phyloP scores from a whole-genome alignment of 2,113 vertebrate species.

The Xenus cinereus region DNA sequence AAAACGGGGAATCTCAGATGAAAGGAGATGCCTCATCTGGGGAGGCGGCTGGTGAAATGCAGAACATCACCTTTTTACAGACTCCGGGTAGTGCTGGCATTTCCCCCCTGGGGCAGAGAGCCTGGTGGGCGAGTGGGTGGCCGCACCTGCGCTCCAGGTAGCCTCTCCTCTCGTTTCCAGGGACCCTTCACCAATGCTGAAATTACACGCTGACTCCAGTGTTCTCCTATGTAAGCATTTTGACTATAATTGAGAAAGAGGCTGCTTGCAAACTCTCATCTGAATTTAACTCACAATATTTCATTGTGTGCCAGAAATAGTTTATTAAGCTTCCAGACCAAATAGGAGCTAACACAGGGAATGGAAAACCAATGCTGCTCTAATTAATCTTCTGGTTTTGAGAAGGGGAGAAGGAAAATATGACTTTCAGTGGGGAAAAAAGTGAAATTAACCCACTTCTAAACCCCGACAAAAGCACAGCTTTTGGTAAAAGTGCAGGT shows the following conservation, averaged over 20 bases:
- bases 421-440: not conserved
- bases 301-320: constrained; percentile 61
- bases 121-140: not conserved
- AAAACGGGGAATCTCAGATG: fast-evolving
- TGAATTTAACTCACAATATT: constrained; percentile 57
- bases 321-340: constrained; percentile 58
- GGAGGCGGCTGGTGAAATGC: not conserved
- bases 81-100: fast-evolving
- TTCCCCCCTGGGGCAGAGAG: not conserved
- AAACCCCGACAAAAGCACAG: not conserved
- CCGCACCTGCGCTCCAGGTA: not conserved
- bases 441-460: not conserved
- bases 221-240: not conserved
- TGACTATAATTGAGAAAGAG: constrained; percentile 59
- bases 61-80: not conserved
- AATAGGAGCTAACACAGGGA: not conserved
- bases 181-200: not conserved
- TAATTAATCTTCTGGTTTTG: constrained; percentile 39
- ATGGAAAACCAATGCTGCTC: constrained; percentile 44
- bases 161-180: not conserved
- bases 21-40: fast-evolving
- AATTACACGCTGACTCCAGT: not conserved
- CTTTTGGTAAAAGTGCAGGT: not conserved
- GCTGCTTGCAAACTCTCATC: constrained; percentile 41
- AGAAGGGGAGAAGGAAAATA: not conserved